Evolutionary conservation across 2,888 invertebrate species (phyloP), one percentile per base, ranked within the genome.

Genomic region (Mythimna pallens): DNA sequence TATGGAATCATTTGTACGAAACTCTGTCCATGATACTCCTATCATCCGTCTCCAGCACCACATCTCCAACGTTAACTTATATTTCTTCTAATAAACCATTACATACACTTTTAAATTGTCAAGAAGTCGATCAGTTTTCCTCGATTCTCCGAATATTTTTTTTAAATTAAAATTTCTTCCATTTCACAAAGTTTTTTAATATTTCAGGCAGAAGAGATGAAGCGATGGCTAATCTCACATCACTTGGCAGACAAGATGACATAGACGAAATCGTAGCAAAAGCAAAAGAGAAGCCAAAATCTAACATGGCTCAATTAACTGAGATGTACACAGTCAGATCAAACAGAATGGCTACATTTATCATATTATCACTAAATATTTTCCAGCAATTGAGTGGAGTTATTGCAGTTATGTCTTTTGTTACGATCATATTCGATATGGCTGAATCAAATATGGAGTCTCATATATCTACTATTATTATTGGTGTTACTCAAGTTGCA

Each of bases 311-410:
- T 14, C 77, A 72, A 66, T 89, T 91, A 88, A 85, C 78, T 0
- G 91, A 92, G 36, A 82, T 93, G 17, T 83, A 89, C 22, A 86
- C 82, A 0, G 22, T 90, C 0, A 88, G 79, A 71, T 87, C 88
- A 17, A 93, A 93, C 47, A 88, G 88, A 80, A 90, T 80, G 72
- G 90, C 92, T 0, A 57, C 92, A 9, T 73, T 89, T 0, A 90
- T 93, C 54, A 89, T 91, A 0, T n/a, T 89, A 1, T 74, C 81
- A 2, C 78, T 92, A 40, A 82, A 86, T 12, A 84, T 90, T 4
- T 73, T 93, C 0, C 90, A 92, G 34, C 90, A 91, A 73, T 65
- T 88, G 65, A 93, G 92, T 58, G 93, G 93, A 4, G 82, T 91
- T 0, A 70, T 90, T 5, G 89, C 85, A 10, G 86, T 92, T 0